Percentiles rank a stretch among this genome's conserved stretches.
These are phyloP conservation scores for Trinectes maculatus DNA, from an alignment of 2,113 vertebrate genomes.

Conservation along the genomic window DNA sequence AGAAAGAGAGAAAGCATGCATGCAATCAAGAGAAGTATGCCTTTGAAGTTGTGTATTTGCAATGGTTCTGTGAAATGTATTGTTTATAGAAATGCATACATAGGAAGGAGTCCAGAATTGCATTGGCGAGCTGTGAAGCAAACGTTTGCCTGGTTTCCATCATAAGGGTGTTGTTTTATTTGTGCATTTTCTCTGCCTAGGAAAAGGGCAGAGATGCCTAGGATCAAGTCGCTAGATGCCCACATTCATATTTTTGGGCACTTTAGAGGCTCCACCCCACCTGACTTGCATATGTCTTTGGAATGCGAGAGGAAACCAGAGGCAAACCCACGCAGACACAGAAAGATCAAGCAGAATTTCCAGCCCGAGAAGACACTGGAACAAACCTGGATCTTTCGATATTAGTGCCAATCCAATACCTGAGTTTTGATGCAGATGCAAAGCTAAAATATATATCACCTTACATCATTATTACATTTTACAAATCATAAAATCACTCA, in stretches of 20 bases:
- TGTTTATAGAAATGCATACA: slow-evolving; percentile 1
- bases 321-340: slow-evolving; percentile 42
- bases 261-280: slow-evolving; percentile 38
- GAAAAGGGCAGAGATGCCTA: slow-evolving; percentile 21
- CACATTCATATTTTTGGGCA: slow-evolving; percentile 30
- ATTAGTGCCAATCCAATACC: no score
- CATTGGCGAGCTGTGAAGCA: slow-evolving; percentile 21
- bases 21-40: not conserved
- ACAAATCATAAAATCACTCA: not conserved
- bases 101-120: slow-evolving; percentile 17
- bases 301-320: slow-evolving; percentile 59
- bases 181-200: slow-evolving; percentile 23
- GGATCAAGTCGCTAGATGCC: slow-evolving; percentile 26
- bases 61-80: slow-evolving; percentile 1
- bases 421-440: no score
- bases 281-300: slow-evolving; percentile 55
- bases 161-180: slow-evolving; percentile 38
- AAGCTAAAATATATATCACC: no score
- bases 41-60: slow-evolving; percentile 4
- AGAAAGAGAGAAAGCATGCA: not conserved
- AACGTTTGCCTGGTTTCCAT: slow-evolving; percentile 19
- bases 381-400: slow-evolving; percentile 7
- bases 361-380: slow-evolving; percentile 22
- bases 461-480: not conserved
- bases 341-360: slow-evolving; percentile 24